Evolutionary conservation across 2,797 vertebrate genomes (phyloP).

Genomic region (Epinephelus coioides): DNA sequence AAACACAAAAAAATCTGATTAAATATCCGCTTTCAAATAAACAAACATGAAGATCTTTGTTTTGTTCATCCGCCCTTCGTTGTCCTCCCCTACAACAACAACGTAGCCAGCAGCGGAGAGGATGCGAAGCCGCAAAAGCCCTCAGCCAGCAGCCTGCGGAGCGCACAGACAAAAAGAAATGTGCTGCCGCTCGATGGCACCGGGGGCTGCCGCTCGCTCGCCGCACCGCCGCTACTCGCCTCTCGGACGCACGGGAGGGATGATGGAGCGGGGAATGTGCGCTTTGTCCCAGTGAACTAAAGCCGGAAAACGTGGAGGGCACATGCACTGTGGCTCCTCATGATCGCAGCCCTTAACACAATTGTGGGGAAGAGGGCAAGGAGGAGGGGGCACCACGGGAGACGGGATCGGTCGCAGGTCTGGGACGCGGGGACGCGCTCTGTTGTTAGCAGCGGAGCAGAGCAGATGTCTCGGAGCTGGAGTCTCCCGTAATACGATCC

Average conservation of each 20-base stretch:
- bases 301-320: conserved; percentile 55
- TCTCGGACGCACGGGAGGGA: conserved; percentile 34
- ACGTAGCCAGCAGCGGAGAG: conserved; percentile 22
- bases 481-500: conserved; percentile 84
- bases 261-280: conserved; percentile 52
- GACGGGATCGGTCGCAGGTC: conserved; percentile 54
- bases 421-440: conserved; percentile 74
- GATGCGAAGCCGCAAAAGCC: conserved; percentile 61
- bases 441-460: conserved; percentile 73
- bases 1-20: conserved; percentile 22
- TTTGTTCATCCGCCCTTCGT: conserved; percentile 55
- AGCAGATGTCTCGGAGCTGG: conserved; percentile 78
- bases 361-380: conserved; percentile 24
- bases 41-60: conserved; percentile 38
- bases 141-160: conserved; percentile 49
- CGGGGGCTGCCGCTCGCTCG: conserved; percentile 44
- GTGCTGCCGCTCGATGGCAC: conserved; percentile 59
- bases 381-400: conserved; percentile 36
- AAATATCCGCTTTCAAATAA: conserved; percentile 52
- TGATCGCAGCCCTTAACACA: conserved; percentile 46
- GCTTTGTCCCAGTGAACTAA: conserved; percentile 40
- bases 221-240: conserved; percentile 36
- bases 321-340: conserved; percentile 64
- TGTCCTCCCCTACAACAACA: conserved; percentile 42
- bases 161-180: conserved; percentile 78